Evolutionary conservation across 2,797 vertebrate species (phyloP).

Genomic region (Enteromius treurensis): DNA sequence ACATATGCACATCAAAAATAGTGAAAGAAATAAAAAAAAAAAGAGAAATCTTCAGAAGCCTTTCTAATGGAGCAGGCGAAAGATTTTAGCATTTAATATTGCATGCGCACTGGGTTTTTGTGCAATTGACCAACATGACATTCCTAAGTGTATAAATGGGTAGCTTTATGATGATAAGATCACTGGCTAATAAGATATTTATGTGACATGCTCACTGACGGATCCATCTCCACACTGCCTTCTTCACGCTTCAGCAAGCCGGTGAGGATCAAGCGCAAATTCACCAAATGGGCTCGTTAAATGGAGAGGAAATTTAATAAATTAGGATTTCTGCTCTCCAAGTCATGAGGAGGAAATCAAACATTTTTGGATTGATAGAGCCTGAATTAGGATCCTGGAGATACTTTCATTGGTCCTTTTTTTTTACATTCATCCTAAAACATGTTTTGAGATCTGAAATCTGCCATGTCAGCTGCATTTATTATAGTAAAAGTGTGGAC

Average conservation of each 20-base stretch:
- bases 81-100: conserved; percentile 79
- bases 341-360: conserved; percentile 50
- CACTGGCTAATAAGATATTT: conserved; percentile 97
- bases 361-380: conserved; percentile 44
- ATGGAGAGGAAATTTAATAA: conserved; percentile 80
- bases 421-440: background rate
- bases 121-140: conserved; percentile 86
- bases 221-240: conserved; percentile 78
- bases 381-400: background rate
- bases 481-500: background rate
- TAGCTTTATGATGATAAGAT: conserved; percentile 94
- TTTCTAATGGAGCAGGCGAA: conserved; percentile 77
- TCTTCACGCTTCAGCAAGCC: conserved; percentile 75
- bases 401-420: background rate
- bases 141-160: conserved; percentile 91
- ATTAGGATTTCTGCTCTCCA: conserved; percentile 69
- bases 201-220: conserved; percentile 92
- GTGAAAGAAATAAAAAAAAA: conserved; percentile 38
- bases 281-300: conserved; percentile 81
- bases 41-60: conserved; percentile 68
- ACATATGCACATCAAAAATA: conserved; percentile 63
- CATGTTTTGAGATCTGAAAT: conserved; percentile 12
- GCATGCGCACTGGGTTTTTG: conserved; percentile 76
- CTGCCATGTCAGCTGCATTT: background rate
- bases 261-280: conserved; percentile 81